Evolutionary conservation across 1,140 invertebrate species (phyloP).

Genomic region (Leptonema lineaticorne): DNA sequence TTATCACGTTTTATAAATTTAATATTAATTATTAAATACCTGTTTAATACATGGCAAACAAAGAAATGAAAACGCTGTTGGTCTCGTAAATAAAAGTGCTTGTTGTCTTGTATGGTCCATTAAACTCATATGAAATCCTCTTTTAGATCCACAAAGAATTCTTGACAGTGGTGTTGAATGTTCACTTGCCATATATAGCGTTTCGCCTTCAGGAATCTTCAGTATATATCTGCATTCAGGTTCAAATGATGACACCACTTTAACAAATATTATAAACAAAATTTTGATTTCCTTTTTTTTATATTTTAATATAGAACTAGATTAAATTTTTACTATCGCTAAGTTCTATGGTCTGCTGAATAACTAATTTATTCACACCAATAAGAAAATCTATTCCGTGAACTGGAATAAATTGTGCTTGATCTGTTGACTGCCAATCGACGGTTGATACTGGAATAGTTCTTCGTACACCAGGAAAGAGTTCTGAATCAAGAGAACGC

Average conservation of each 20-base stretch:
- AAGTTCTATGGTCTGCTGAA: constrained; percentile 62
- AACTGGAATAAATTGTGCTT: constrained; percentile 56
- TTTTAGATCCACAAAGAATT: constrained; percentile 59
- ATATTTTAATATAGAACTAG: neutral
- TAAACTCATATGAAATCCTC: constrained; percentile 62
- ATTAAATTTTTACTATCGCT: constrained; percentile 54
- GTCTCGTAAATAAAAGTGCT: constrained; percentile 59
- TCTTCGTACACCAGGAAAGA: constrained; percentile 42
- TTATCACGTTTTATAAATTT: neutral
- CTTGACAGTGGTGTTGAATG: constrained; percentile 57
- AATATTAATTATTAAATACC: constrained; percentile 42
- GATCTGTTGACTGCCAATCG: constrained; percentile 52
- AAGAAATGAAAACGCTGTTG: constrained; percentile 55
- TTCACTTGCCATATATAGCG: constrained; percentile 64
- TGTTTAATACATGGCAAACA: constrained; percentile 53
- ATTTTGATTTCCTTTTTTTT: neutral
- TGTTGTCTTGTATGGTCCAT: constrained; percentile 66
- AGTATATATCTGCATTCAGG: constrained; percentile 67
- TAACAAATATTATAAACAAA: constrained; percentile 20
- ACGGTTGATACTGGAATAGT: constrained; percentile 57
- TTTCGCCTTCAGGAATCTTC: constrained; percentile 61
- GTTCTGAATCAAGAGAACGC: constrained; percentile 34
- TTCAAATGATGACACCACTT: constrained; percentile 53
- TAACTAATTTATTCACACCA: constrained; percentile 55
- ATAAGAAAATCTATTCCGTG: constrained; percentile 60